phyloP scores from a whole-genome alignment of 2,797 vertebrate genomes.

The Dallia pectoralis region DNA sequence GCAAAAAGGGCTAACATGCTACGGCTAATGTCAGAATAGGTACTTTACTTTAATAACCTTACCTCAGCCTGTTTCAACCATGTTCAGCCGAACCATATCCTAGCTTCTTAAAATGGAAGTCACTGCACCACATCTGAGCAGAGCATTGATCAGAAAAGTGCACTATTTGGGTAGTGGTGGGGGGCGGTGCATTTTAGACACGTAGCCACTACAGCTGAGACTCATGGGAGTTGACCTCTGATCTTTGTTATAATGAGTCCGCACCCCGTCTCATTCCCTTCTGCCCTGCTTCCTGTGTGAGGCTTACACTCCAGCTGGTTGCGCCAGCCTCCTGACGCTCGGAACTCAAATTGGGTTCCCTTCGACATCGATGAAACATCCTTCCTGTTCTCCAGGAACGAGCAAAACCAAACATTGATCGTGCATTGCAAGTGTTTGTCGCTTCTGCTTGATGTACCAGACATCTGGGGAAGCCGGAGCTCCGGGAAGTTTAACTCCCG shows the following conservation, averaged over 20 bases:
- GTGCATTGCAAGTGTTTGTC: constrained; percentile 35
- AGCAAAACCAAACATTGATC: constrained; percentile 34
- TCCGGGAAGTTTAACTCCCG: constrained; percentile 61
- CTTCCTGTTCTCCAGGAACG: constrained; percentile 20
- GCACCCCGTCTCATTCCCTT: constrained; percentile 53
- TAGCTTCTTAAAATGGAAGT: constrained; percentile 38
- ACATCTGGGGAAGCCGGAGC: constrained; percentile 38
- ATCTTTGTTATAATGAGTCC: constrained; percentile 68
- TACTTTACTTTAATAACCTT: background rate
- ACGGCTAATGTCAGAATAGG: constrained; percentile 19
- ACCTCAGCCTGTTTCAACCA: background rate
- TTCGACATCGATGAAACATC: constrained; percentile 39
- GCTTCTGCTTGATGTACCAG: constrained; percentile 6
- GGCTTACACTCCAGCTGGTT: constrained; percentile 49
- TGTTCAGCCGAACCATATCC: constrained; percentile 35
- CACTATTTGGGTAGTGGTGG: background rate
- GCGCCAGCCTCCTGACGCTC: constrained; percentile 26
- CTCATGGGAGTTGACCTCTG: constrained; percentile 64
- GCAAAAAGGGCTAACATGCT: constrained; percentile 29
- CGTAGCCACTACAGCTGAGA: constrained; percentile 39
- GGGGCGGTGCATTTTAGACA: background rate
- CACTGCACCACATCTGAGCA: background rate
- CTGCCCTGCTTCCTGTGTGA: constrained; percentile 56
- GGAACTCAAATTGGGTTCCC: constrained; percentile 30
- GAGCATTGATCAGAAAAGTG: background rate